A percentile compares a stretch with the other conserved stretches of the same genome.
Evolutionary conservation across 2,888 invertebrate genomes (phyloP).

Genomic region (Machimus rusticus): DNA sequence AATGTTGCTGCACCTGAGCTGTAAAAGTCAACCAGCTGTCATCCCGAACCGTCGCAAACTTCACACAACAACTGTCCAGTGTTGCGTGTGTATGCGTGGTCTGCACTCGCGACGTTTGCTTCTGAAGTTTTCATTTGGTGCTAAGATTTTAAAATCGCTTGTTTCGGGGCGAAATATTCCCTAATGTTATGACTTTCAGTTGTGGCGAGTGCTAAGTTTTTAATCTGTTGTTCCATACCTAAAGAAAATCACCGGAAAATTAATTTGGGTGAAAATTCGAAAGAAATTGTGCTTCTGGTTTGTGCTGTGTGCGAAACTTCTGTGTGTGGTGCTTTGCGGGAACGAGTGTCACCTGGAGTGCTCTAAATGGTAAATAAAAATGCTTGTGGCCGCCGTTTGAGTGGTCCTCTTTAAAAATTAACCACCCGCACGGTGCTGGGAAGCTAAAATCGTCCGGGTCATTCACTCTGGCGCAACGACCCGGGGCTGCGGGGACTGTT

Average conservation of each 20-base stretch:
- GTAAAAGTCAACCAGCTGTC: neutral
- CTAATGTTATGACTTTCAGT: neutral
- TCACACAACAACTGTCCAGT: slow-evolving; percentile 18
- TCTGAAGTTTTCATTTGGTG: slow-evolving; percentile 27
- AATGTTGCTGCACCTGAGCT: neutral
- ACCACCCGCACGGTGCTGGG: neutral
- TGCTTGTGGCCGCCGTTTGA: neutral
- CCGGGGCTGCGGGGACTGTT: neutral
- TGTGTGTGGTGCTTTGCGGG: slow-evolving; percentile 21
- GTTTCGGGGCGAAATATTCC: slow-evolving; percentile 3
- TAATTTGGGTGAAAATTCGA: neutral
- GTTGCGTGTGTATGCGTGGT: neutral
- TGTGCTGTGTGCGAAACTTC: neutral
- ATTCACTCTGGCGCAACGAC: neutral
- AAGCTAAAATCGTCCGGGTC: neutral
- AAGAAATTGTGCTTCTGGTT: neutral
- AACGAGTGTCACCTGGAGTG: slow-evolving; percentile 16
- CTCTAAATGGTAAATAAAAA: slow-evolving; percentile 37
- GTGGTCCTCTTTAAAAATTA: neutral
- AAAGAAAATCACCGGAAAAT: neutral
- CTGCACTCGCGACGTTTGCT: neutral
- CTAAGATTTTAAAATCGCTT: slow-evolving; percentile 30
- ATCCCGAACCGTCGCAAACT: neutral
- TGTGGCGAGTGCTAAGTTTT: neutral
- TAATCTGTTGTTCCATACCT: neutral